Conservation (phyloP, 2,888 invertebrate species). For the Lordiphosa fenestrarum region DNA sequence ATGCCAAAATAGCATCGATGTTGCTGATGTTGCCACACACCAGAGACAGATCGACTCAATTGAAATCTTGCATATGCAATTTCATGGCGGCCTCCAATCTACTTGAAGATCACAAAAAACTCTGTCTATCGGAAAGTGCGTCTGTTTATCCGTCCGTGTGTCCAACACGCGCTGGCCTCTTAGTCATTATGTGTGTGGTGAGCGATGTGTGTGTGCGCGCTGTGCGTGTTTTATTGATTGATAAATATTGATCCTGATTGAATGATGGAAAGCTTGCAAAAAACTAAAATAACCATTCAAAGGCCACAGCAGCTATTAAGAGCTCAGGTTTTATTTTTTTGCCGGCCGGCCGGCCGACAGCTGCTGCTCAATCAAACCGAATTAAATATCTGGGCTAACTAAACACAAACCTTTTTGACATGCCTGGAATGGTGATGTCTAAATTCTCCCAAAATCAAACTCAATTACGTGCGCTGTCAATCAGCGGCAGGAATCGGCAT, state of each 20-base stretch:
- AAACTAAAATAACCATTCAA: constrained; percentile 31
- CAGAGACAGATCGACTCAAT: constrained; percentile 7
- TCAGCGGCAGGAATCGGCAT: constrained; percentile 68
- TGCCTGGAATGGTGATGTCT: constrained; percentile 58
- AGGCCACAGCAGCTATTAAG: constrained; percentile 51
- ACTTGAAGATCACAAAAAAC: constrained; percentile 10
- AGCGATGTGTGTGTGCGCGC: constrained; percentile 11
- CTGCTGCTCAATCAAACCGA: constrained; percentile 75
- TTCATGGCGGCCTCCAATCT: constrained; percentile 1
- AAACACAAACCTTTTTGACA: constrained; percentile 69
- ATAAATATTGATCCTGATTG: constrained; percentile 76
- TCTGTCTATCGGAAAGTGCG: constrained; percentile 48
- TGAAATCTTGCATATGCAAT: constrained; percentile 13
- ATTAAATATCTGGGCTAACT: constrained; percentile 70
- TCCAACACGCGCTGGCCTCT: constrained; percentile 57
- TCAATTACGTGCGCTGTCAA: constrained; percentile 72
- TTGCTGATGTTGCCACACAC: constrained; percentile 20
- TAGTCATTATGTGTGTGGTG: constrained; percentile 35
- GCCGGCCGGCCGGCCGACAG: constrained; percentile 47
- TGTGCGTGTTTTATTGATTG: constrained; percentile 54
- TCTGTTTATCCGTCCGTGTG: constrained; percentile 44
- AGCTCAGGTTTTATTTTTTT: constrained; percentile 63
- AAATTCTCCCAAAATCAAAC: constrained; percentile 70
- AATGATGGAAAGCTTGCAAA: constrained; percentile 73
- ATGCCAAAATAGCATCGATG: constrained; percentile 36